Evolutionary conservation across 2,113 vertebrate genomes (phyloP), one percentile per base, ranked within the genome.

Genomic region (Saccopteryx bilineata): DNA sequence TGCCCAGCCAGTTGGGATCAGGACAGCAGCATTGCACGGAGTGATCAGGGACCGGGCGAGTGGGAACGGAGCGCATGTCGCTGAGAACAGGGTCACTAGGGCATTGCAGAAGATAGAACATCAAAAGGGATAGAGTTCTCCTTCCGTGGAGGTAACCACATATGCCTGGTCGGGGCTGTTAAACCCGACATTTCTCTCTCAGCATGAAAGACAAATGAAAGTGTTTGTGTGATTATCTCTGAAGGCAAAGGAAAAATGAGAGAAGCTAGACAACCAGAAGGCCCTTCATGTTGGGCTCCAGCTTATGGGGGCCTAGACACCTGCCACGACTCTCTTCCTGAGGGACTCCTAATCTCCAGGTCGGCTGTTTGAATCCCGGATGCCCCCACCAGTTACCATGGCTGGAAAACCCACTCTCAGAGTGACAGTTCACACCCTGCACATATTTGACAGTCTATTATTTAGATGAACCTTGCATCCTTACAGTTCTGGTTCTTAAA

Each of bases 341-440:
- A 21, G 19, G 39, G 39, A 39, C 2, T 2, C 11, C 65, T 46
- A 0, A 17, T 18, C n/a, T 46, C 9, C 24, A 33, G 54, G 68
- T 54, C 0, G 7, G 52, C 69, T 46, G 19, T 9, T 17, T 6
- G 10, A 5, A 6, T 8, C 4, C 1, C 9, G 68, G 26, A 52
- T 0, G 0, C 5, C 0, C 10, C 11, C 0, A 2, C 5, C 86
- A 17, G 58, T 24, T 24, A 13, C 1, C 7, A 23, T 0, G 2
- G 11, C 71, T 19, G 50, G 79, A 14, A 63, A 60, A 13, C 24
- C n/a, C 31, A 46, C 24, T 33, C 11, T 1, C 5, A 0, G 15
- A 26, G 50, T 1, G 46, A 50, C 48, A 18, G 84, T 71, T 24
- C 66, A 2, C 1, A 2, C 2, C 3, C 66, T 14, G 19, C 24